Conservation (phyloP, 2,797 vertebrate genomes). For the Anolis apletophallus region DNA sequence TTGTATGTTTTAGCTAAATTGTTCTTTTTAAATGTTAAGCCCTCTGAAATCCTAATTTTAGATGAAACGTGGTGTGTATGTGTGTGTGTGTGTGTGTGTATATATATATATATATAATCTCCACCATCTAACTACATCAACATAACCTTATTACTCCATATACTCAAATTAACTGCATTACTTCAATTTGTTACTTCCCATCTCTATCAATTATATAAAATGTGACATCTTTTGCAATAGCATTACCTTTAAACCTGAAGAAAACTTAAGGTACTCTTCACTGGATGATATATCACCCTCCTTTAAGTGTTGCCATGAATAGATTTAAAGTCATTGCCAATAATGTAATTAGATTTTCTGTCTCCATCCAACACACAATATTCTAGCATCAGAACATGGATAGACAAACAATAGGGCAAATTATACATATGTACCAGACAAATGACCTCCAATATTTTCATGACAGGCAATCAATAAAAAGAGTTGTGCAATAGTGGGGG, state of each 20-base stretch:
- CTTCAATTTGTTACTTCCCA: no score
- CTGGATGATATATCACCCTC: not conserved
- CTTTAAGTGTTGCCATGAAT: not conserved
- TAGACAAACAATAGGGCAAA: not conserved
- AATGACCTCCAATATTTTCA: constrained; percentile 13
- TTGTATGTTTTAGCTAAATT: no score
- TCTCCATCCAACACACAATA: not conserved
- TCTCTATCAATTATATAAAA: not conserved
- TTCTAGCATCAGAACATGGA: not conserved
- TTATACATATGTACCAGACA: not conserved
- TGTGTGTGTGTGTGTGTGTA: no score
- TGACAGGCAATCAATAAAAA: not conserved
- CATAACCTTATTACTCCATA: no score
- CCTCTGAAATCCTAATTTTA: no score
- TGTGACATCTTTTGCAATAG: not conserved
- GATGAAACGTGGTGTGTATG: no score
- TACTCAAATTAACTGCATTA: no score
- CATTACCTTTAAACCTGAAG: not conserved
- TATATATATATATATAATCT: no score
- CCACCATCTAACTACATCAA: no score
- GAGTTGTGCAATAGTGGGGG: no score
- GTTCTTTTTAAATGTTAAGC: no score
- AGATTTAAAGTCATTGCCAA: not conserved
- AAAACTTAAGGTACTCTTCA: not conserved
- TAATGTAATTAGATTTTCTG: not conserved